These are phyloP conservation scores for Heliopora coerulea DNA, from an alignment of 92 coral and sea anemone species.

Conservation along the genomic window DNA sequence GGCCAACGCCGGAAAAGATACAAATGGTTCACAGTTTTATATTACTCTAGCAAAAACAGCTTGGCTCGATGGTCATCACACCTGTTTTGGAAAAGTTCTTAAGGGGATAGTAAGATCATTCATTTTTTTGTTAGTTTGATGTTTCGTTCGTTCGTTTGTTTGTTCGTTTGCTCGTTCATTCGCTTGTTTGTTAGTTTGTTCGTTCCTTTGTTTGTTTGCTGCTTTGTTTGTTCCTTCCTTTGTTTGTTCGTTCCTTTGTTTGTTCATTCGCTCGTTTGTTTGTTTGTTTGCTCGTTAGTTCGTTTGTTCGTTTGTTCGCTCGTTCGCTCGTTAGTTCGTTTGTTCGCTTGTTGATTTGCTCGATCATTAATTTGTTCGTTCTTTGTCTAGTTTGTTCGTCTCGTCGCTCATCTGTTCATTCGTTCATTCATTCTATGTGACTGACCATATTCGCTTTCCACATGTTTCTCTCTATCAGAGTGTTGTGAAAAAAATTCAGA, in stretches of 20 bases:
- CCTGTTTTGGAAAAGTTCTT: constrained; percentile 91
- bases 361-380: not conserved
- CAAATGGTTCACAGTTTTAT: constrained; percentile 94
- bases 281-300: not conserved
- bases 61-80: constrained; percentile 86
- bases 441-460: not conserved
- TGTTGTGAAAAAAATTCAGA: constrained; percentile 62
- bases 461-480: constrained; percentile 36
- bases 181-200: not conserved
- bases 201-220: not conserved
- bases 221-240: not conserved
- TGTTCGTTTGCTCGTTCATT: no score
- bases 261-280: not conserved
- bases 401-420: not conserved
- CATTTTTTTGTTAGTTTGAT: not conserved
- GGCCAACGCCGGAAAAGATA: constrained; percentile 91
- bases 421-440: not conserved
- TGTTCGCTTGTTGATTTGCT: no score
- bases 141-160: not conserved
- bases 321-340: not conserved
- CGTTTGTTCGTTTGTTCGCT: no score
- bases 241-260: not conserved
- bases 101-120: constrained; percentile 77
- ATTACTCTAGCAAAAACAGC: constrained; percentile 71
- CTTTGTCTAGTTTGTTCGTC: not conserved